Base-by-base conservation (phyloP, 1,140 invertebrate genomes). In the Phymorhynchus buccinoides region DNA sequence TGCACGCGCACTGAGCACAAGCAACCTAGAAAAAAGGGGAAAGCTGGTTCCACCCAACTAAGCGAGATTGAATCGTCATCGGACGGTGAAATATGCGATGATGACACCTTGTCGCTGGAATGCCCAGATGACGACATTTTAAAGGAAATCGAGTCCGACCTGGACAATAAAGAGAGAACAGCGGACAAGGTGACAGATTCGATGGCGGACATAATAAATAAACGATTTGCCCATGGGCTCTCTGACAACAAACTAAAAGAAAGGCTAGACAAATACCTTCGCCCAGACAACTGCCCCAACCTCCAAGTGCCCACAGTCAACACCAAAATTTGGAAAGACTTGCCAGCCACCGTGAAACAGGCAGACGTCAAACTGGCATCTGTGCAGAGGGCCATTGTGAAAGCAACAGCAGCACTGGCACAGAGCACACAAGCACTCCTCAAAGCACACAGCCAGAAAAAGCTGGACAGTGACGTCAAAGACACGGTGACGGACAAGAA, bases 161-260 rank as follows among this genome's bases (percentile, higher is more conserved):
- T 37, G 1, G 71, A 75, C 30, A 37, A 32, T 27, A 41, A 18
- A 37, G 32, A 75, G 71, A 37, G 7, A 75, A 75, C 71, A 18
- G 18, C 71, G 3, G 30, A 75, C 12, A 39, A 37, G 1, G 71
- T 75, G 32, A 27, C 71, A 37, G 30, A 37, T 7, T 75, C 71
- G 9, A 75, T 75, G 30, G 71, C 71, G 14, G 71, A 37, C 7
- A 75, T 75, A 7, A 75, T 75, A 32, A 75, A 75, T 41, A 75
- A 75, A 41, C n/a, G 35, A 18, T 75, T 37, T 41, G 39, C 12
- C 6, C 18, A 75, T 6, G 39, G 12, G 18, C 71, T 75, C 39
- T 37, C 71, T 16, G 32, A 75, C 30, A 32, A 32, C 4, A 75
- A 75, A 75, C 71, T 75, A 9, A 75, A 71, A 75, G 16, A 41